These are phyloP conservation scores for Clitarchus hookeri DNA, from an alignment of 2,888 invertebrate species.

Conservation along the genomic window DNA sequence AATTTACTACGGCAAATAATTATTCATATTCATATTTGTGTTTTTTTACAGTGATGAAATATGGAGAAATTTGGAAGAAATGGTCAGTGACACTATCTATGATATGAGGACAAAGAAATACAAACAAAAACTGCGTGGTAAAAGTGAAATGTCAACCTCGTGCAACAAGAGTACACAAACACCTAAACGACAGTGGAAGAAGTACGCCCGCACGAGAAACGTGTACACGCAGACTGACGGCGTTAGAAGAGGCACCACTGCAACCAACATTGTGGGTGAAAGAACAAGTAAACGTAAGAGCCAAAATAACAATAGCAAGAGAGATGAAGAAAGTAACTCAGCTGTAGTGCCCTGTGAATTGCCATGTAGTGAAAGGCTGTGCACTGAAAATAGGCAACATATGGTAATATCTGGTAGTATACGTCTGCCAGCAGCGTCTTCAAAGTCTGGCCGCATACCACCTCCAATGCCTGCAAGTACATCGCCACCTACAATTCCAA, in stretches of 20 bases:
- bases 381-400: neutral
- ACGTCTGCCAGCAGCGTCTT: too few species aligned
- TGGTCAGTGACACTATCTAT: slow-evolving; percentile 15
- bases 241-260: neutral
- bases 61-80: neutral
- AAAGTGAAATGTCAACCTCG: neutral
- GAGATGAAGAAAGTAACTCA: neutral
- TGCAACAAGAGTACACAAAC: slow-evolving; percentile 33
- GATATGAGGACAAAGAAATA: slow-evolving; percentile 6
- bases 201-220: neutral
- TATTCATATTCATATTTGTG: too few species aligned
- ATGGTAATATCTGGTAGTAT: too few species aligned
- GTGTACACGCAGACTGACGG: slow-evolving; percentile 5
- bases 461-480: too few species aligned
- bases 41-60: neutral
- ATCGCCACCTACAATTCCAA: too few species aligned
- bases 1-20: too few species aligned
- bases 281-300: neutral
- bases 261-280: neutral
- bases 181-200: slow-evolving; percentile 23
- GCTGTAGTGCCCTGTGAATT: neutral
- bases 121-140: slow-evolving; percentile 7
- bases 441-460: neutral
- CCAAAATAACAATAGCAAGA: neutral
- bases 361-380: neutral